Conservation (phyloP, 2,888 invertebrate species). For the Dynastes hyllus region DNA sequence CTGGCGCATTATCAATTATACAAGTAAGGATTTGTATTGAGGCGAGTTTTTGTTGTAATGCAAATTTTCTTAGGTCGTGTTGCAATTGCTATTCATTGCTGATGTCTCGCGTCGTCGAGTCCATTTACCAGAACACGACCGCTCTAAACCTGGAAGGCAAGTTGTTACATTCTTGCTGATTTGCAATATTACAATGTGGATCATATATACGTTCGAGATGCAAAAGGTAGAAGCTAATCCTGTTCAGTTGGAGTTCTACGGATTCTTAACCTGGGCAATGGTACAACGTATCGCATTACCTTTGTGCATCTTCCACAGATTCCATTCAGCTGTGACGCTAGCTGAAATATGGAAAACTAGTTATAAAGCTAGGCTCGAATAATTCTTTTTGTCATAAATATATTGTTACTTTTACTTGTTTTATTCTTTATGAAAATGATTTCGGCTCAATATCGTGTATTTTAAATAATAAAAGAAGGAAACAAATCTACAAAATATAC, state of each 20-base stretch:
- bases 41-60: too few species aligned
- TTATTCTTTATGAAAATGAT: constrained; percentile 17
- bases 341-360: constrained; percentile 98
- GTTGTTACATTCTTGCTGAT: constrained; percentile 96
- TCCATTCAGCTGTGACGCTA: constrained; percentile 95
- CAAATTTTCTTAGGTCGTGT: constrained; percentile 78
- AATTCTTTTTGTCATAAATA: constrained; percentile 63
- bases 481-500: constrained; percentile 51
- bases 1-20: constrained; percentile 88
- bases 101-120: constrained; percentile 94
- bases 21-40: constrained; percentile 75
- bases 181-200: constrained; percentile 97
- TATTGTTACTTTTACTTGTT: constrained; percentile 40
- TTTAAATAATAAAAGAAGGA: constrained; percentile 24
- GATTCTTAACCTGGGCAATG: constrained; percentile 93
- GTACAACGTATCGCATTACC: constrained; percentile 95
- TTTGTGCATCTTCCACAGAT: constrained; percentile 96
- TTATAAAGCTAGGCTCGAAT: constrained; percentile 92
- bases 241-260: constrained; percentile 93
- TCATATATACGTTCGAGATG: constrained; percentile 95
- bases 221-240: constrained; percentile 96
- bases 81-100: constrained; percentile 94
- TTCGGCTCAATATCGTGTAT: constrained; percentile 41
- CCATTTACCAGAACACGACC: constrained; percentile 92
- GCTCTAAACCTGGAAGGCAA: constrained; percentile 95